Evolutionary conservation across 2,888 invertebrate species (phyloP).

Genomic region (Galeruca laticollis): DNA sequence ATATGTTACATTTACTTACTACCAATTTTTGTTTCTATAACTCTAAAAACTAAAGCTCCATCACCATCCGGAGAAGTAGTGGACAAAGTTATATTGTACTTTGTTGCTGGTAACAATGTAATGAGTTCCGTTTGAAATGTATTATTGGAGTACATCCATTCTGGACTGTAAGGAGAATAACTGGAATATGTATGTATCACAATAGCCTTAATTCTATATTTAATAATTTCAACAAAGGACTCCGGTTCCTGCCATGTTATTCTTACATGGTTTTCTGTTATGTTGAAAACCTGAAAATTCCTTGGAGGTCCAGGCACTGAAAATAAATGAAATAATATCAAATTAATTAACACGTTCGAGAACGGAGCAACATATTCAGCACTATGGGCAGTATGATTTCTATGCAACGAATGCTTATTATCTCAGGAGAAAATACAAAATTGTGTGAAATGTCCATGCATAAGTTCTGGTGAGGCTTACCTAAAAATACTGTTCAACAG

Average conservation of each 20-base stretch:
- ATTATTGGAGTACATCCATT: constrained; percentile 73
- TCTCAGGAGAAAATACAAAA: not conserved
- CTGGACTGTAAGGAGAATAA: constrained; percentile 67
- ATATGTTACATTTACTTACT: constrained; percentile 56
- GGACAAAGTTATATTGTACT: constrained; percentile 79
- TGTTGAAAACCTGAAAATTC: constrained; percentile 70
- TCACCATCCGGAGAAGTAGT: constrained; percentile 73
- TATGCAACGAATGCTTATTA: constrained; percentile 8
- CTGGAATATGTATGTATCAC: constrained; percentile 73
- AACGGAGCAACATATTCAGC: no score
- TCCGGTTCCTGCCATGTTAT: constrained; percentile 73
- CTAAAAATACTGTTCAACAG: constrained; percentile 10
- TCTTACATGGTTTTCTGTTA: constrained; percentile 74
- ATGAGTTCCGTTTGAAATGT: constrained; percentile 72
- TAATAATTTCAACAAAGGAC: constrained; percentile 69
- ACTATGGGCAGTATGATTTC: constrained; percentile 4
- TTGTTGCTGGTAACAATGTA: constrained; percentile 79
- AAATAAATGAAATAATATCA: constrained; percentile 33
- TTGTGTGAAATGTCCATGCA: constrained; percentile 16
- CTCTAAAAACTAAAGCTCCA: constrained; percentile 71
- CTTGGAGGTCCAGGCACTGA: constrained; percentile 78
- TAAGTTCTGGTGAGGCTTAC: constrained; percentile 13
- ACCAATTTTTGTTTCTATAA: constrained; percentile 79
- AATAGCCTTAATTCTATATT: constrained; percentile 71
- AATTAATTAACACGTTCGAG: not conserved